Conservation (phyloP, 2,888 invertebrate species). For the Athalia cordata region DNA sequence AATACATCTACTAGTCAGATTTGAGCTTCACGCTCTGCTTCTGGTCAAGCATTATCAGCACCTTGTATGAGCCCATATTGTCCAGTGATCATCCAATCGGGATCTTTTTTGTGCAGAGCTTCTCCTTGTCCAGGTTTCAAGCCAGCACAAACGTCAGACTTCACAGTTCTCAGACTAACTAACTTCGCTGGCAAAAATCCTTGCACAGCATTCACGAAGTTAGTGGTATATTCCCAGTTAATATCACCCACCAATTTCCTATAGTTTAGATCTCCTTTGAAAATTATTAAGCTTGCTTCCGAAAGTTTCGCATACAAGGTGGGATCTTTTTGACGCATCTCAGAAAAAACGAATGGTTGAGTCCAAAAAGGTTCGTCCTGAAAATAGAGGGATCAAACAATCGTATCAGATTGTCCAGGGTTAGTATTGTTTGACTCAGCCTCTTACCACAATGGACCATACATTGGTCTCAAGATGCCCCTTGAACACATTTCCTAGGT, state of each 20-base stretch:
- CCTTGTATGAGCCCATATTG: constrained; percentile 86
- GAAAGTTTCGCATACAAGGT: constrained; percentile 82
- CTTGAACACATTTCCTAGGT: constrained; percentile 79
- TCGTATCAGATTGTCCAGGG: too few relatives aligned
- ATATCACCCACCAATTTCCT: constrained; percentile 93
- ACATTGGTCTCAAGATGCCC: constrained; percentile 74
- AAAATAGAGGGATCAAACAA: too few relatives aligned
- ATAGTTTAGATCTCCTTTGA: constrained; percentile 97
- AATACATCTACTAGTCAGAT: neutral
- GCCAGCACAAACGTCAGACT: constrained; percentile 92
- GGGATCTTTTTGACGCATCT: too few relatives aligned
- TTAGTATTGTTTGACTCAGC: too few relatives aligned
- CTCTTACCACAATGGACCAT: too few relatives aligned
- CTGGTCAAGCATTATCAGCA: neutral
- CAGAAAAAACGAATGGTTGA: too few relatives aligned
- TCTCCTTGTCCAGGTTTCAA: constrained; percentile 79
- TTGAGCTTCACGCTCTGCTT: neutral
- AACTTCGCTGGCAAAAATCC: constrained; percentile 74
- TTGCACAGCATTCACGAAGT: constrained; percentile 78
- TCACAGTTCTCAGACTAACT: constrained; percentile 89
- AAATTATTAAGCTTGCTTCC: constrained; percentile 82
- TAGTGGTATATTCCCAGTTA: constrained; percentile 84
- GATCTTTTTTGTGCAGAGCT: constrained; percentile 75
- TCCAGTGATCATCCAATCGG: constrained; percentile 89
- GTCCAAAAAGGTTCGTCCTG: too few relatives aligned